A percentile compares a stretch with the other conserved stretches of the same genome.
phyloP scores from a whole-genome alignment of 2,797 vertebrate species.

The Gobionotothen gibberifrons region DNA sequence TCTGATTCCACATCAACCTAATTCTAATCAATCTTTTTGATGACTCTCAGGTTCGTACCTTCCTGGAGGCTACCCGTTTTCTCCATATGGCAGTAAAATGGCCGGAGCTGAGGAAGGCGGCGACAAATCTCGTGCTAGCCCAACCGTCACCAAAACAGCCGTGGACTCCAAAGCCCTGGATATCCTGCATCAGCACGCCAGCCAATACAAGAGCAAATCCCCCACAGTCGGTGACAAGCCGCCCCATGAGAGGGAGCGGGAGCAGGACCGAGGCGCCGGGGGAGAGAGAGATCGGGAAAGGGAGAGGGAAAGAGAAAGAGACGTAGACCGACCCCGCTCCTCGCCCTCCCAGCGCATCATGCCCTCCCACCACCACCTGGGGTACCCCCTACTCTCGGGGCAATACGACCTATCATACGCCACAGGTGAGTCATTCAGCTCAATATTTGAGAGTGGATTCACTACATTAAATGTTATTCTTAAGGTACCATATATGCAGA shows the following conservation, averaged over 20 bases:
- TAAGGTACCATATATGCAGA: constrained; percentile 4
- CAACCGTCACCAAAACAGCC: constrained; percentile 90
- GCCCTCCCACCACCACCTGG: constrained; percentile 96
- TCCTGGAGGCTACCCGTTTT: constrained; percentile 94
- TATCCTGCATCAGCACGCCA: constrained; percentile 95
- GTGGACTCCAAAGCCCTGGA: constrained; percentile 96
- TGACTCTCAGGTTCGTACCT: constrained; percentile 89
- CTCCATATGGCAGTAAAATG: constrained; percentile 92
- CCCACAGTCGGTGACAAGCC: constrained; percentile 96
- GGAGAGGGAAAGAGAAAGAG: constrained; percentile 82
- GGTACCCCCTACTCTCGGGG: constrained; percentile 93
- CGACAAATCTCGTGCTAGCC: constrained; percentile 93
- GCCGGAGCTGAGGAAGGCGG: constrained; percentile 85
- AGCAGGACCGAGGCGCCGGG: constrained; percentile 82
- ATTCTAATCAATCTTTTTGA: constrained; percentile 26
- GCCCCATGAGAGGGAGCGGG: constrained; percentile 88
- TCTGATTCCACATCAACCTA: constrained; percentile 4
- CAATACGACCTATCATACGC: constrained; percentile 97
- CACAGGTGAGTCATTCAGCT: constrained; percentile 87
- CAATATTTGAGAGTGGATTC: constrained; percentile 4
- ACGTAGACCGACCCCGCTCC: constrained; percentile 91
- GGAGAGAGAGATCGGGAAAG: constrained; percentile 87
- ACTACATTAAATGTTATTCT: constrained; percentile 3
- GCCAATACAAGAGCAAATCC: constrained; percentile 98
- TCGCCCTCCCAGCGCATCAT: constrained; percentile 97